Evolutionary conservation across 2,797 vertebrate species (phyloP), one percentile per base, ranked within the genome.

Genomic region (Dendrocincla tyrannina): DNA sequence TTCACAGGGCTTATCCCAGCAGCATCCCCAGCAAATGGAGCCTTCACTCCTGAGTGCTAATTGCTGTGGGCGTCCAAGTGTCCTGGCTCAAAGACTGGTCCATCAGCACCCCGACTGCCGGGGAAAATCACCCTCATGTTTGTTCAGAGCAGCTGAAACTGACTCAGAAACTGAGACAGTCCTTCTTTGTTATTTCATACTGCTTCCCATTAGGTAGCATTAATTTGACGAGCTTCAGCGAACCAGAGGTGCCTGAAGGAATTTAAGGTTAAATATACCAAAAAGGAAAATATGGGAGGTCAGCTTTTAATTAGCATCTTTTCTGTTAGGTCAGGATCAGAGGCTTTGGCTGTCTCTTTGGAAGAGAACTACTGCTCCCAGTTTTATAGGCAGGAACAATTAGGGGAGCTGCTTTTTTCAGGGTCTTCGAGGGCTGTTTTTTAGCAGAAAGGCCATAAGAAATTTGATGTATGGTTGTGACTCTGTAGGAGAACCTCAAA

Each of bases 241-340:
- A 94, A 80, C 85, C 89, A 94, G 74, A 77, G 94, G 92, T 92
- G 94, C 91, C 93, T 86, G 79, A 80, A 97, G 95, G 97, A 96
- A 96, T 97, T 93, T 96, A 95, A 91, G 92, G 95, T 95, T 97
- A 97, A 97, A 94, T 72, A 85, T 66, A 93, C 81, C 91, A 17
- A 97, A 97, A 97, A 96, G 92, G 58, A 91, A 91, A 87, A 92
- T 56, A 77, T 5, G 32, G 85, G 87, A 89, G 93, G 95, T 97
- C 96, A 95, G 80, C 52, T 0, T 92, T 96, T 97, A 93, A 95
- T 96, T 89, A 93, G 72, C 70, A 88, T 78, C 66, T 87, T 91
- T 89, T 79, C 70, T 69, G 59, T 68, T 76, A 87, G 86, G 93
- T 86, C 91, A 94, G 63, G 82, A 91, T 84, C 78, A 93, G 91